These are phyloP conservation scores for Limulus polyphemus DNA, from an alignment of 2,888 invertebrate genomes.

Conservation along the genomic window DNA sequence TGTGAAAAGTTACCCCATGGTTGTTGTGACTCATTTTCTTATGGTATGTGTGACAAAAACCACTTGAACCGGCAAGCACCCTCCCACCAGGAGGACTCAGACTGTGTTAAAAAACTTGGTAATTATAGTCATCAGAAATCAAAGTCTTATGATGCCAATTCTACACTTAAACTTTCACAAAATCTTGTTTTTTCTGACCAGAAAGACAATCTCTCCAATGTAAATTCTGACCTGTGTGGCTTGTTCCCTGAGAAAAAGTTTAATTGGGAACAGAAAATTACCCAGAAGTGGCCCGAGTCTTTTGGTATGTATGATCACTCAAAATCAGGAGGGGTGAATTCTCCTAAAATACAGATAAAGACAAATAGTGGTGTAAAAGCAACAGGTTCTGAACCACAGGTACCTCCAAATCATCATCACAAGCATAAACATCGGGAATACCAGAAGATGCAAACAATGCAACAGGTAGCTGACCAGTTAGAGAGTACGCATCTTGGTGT, in stretches of 20 bases:
- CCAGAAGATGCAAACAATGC: slow-evolving; percentile 49
- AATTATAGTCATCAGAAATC: not conserved
- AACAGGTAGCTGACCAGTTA: slow-evolving; percentile 47
- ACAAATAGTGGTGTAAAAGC: slow-evolving; percentile 2
- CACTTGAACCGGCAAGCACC: too few relatives aligned
- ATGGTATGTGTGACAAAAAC: not conserved
- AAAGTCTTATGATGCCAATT: not conserved
- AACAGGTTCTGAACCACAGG: slow-evolving; percentile 8
- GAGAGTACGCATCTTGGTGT: slow-evolving; percentile 35
- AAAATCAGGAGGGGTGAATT: slow-evolving; percentile 6
- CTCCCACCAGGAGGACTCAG: not conserved
- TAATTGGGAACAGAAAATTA: slow-evolving; percentile 16
- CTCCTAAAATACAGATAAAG: slow-evolving; percentile 13
- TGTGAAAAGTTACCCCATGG: slow-evolving; percentile 32
- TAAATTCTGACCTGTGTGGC: slow-evolving; percentile 19
- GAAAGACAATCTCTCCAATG: slow-evolving; percentile 16
- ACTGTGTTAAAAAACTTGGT: not conserved
- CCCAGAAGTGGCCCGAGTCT: slow-evolving; percentile 32
- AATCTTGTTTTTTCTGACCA: not conserved
- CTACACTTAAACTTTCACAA: not conserved
- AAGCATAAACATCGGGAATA: slow-evolving; percentile 48
- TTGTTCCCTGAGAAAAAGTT: slow-evolving; percentile 18
- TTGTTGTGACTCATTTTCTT: not conserved
- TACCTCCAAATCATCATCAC: slow-evolving; percentile 33
- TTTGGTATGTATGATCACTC: slow-evolving; percentile 19